These are phyloP conservation scores for Epinotia bilunana DNA, from an alignment of 2,888 invertebrate genomes.

Conservation along the genomic window DNA sequence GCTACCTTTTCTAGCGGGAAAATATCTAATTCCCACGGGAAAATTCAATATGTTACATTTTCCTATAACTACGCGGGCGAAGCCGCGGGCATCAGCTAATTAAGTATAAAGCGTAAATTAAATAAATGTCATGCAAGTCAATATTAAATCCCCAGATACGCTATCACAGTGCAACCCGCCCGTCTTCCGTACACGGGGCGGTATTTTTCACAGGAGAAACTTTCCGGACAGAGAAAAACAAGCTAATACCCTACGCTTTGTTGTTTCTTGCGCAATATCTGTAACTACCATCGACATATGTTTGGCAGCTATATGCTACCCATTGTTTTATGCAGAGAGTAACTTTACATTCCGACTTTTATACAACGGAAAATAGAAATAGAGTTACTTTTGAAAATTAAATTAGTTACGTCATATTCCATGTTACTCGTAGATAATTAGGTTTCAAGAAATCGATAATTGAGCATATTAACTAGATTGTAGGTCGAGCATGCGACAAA, in stretches of 20 bases:
- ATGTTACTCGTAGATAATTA: background rate
- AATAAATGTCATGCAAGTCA: background rate
- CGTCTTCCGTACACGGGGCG: constrained; percentile 8
- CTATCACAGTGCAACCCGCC: constrained; percentile 21
- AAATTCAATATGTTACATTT: too few relatives aligned
- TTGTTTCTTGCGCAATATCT: constrained; percentile 44
- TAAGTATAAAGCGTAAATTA: background rate
- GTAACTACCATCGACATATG: constrained; percentile 43
- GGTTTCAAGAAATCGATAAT: background rate
- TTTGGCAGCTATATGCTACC: constrained; percentile 33
- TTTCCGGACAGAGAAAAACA: constrained; percentile 60
- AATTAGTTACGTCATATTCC: background rate
- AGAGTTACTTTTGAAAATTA: background rate
- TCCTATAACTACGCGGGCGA: too few relatives aligned
- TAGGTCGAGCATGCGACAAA: too few relatives aligned
- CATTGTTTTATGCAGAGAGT: constrained; percentile 26
- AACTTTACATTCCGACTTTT: constrained; percentile 11
- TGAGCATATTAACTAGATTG: background rate
- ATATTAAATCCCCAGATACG: background rate
- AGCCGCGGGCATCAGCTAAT: too few relatives aligned
- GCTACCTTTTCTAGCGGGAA: too few relatives aligned
- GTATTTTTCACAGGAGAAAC: constrained; percentile 43
- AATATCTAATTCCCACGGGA: too few relatives aligned
- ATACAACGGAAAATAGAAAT: background rate
- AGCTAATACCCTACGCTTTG: constrained; percentile 47